Conservation (phyloP, 2,797 vertebrate species). For the Meriones psammophilus region DNA sequence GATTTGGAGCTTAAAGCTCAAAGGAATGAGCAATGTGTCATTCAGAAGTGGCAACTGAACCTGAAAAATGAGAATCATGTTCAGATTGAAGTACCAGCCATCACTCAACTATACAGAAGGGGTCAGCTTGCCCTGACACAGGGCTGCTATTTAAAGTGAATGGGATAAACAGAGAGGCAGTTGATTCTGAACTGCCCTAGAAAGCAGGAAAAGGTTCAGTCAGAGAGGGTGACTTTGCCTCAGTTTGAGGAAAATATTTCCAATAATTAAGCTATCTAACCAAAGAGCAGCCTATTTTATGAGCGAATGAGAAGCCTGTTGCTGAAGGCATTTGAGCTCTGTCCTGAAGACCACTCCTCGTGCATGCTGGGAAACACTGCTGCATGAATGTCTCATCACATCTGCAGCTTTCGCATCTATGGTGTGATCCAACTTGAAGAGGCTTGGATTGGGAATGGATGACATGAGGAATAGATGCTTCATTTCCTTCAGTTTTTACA, state of each 20-base stretch:
- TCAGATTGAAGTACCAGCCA: not conserved
- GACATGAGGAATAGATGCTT: not conserved
- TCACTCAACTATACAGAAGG: not conserved
- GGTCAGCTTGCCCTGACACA: not conserved
- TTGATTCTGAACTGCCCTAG: slow-evolving; percentile 43
- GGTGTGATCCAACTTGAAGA: not conserved
- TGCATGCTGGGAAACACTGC: not conserved
- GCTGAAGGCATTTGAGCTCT: slow-evolving; percentile 39
- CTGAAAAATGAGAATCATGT: not conserved
- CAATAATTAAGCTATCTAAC: slow-evolving; percentile 70
- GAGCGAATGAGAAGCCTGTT: slow-evolving; percentile 54
- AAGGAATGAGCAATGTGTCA: not conserved
- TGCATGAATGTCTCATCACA: not conserved
- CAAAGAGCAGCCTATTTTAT: slow-evolving; percentile 56
- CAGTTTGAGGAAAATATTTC: slow-evolving; percentile 65
- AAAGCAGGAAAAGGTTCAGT: slow-evolving; percentile 2
- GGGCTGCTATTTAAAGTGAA: slow-evolving; percentile 19
- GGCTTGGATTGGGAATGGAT: not conserved
- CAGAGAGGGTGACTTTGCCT: slow-evolving; percentile 34
- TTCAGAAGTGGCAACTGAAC: slow-evolving; percentile 3
- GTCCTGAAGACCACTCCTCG: slow-evolving; percentile 30
- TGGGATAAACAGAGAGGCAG: not conserved
- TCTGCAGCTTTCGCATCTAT: not conserved
- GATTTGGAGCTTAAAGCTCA: slow-evolving; percentile 18
- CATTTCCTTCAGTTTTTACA: not conserved